A percentile compares a stretch with the other conserved stretches of the same genome.
phyloP scores from a whole-genome alignment of 2,888 invertebrate species.

The Macrophya annulata region DNA sequence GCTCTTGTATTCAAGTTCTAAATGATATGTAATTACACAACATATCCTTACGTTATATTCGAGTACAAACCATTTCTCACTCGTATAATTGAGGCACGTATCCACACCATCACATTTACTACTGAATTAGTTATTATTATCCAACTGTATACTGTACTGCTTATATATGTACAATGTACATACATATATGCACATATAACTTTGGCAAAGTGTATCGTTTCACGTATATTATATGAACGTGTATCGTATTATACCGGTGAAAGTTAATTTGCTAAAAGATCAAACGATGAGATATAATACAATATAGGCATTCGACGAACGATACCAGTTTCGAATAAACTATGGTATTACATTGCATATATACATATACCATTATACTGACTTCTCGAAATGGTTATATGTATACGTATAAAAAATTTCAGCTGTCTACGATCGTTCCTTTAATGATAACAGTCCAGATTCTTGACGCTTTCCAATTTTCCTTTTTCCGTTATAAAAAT shows the following conservation, averaged over 20 bases:
- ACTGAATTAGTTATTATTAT: conserved; percentile 7
- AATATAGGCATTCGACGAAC: background rate
- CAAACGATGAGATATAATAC: background rate
- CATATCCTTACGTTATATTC: background rate
- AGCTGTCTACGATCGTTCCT: too few species aligned
- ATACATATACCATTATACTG: too few species aligned
- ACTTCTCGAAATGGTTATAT: background rate
- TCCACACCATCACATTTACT: background rate
- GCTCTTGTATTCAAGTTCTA: background rate
- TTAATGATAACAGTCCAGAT: too few species aligned
- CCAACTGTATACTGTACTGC: background rate
- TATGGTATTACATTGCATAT: too few species aligned
- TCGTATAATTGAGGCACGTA: conserved; percentile 26
- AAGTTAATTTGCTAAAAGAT: conserved; percentile 29
- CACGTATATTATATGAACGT: too few species aligned
- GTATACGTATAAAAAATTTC: too few species aligned
- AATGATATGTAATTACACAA: conserved; percentile 22
- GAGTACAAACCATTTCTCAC: background rate
- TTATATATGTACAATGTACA: too few species aligned
- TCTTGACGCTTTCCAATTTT: background rate
- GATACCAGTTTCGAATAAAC: conserved; percentile 19
- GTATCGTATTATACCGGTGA: background rate
- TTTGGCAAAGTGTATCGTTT: too few species aligned
- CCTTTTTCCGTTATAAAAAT: background rate
- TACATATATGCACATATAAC: background rate